These are phyloP conservation scores for Alethe diademata DNA, from an alignment of 2,113 vertebrate genomes.

Conservation along the genomic window DNA sequence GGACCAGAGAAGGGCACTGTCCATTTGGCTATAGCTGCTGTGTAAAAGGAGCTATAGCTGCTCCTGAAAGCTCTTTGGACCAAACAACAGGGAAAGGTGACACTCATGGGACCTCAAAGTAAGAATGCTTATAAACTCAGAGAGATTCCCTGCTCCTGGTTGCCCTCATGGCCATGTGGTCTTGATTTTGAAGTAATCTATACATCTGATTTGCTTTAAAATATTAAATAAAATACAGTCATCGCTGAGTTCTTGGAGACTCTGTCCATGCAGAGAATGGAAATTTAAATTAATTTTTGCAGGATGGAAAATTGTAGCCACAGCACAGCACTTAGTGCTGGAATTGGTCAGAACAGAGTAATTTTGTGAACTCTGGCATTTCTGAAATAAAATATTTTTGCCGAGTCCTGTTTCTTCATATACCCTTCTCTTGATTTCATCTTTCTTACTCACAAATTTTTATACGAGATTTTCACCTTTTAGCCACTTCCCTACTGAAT, in stretches of 20 bases:
- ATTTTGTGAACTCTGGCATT: neutral
- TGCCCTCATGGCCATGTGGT: neutral
- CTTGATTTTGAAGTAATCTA: neutral
- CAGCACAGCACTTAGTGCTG: neutral
- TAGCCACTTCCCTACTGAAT: neutral
- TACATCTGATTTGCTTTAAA: neutral
- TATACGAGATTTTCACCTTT: neutral
- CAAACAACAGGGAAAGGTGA: constrained; percentile 78
- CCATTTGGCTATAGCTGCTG: constrained; percentile 73
- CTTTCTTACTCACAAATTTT: neutral
- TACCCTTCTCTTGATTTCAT: neutral
- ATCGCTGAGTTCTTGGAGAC: accelerated
- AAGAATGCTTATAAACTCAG: neutral
- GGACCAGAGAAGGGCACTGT: constrained; percentile 81
- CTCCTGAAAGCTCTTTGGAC: constrained; percentile 81
- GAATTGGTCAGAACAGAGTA: neutral
- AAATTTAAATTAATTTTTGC: neutral
- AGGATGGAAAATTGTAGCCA: neutral
- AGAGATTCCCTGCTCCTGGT: neutral
- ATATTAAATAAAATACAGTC: neutral
- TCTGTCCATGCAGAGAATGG: neutral
- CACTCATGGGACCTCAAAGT: neutral
- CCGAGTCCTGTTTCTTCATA: neutral
- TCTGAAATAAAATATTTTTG: neutral
- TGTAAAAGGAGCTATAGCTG: too few relatives aligned